Base-by-base conservation (phyloP, 92 coral and sea anemone species). In the Isaurus tuberculatus region DNA sequence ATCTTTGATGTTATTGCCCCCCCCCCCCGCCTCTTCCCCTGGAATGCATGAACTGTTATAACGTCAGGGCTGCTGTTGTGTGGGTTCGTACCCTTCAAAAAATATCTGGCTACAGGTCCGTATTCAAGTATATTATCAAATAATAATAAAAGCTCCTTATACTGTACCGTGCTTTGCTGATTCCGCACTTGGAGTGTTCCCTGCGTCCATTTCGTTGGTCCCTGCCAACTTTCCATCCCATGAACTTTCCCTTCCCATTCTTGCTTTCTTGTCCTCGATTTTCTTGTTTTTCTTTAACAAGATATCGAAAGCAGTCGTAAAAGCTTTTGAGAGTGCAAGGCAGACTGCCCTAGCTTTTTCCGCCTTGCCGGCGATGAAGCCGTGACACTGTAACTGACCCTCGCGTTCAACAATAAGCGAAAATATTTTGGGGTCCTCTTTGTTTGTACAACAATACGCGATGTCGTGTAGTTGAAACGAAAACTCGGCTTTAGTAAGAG, bases 391-490 rank as follows among this genome's bases (percentile, higher is more conserved):
- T 0, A 97, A 86, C 16, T 92, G 91, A 49, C 90, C 91, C 10
- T 91, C 90, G 34, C 88, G 72, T 70, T 97, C 97, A 4, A 90
- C 99, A 42, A 97, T 91, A 67, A 94, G 89, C 6, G 97, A 73
- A 73, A 94, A 94, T 60, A 94, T 79, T 61, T 83, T 83, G 0
- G 94, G 88, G 77, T 95, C 86, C 19, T 85, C 72, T 28, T 86
- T 69, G 79, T 92, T 88, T 43, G 94, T 92, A 15, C 91, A 88
- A 63, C 98, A 94, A 68, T 87, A 97, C 22, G 99, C 99, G 17
- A 97, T 92, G 87, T 91, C 81, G 40, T 92, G 92, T 60, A 97
- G 84, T 71, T 88, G 92, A 74, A 94, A 90, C 42, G 88, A 85
- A 30, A 81, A 85, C 64, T 77, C 91, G 11, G 81, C 61, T 34